These are phyloP conservation scores for Sycobia sp. DNA, from an alignment of 1,140 invertebrate species.

Conservation along the genomic window DNA sequence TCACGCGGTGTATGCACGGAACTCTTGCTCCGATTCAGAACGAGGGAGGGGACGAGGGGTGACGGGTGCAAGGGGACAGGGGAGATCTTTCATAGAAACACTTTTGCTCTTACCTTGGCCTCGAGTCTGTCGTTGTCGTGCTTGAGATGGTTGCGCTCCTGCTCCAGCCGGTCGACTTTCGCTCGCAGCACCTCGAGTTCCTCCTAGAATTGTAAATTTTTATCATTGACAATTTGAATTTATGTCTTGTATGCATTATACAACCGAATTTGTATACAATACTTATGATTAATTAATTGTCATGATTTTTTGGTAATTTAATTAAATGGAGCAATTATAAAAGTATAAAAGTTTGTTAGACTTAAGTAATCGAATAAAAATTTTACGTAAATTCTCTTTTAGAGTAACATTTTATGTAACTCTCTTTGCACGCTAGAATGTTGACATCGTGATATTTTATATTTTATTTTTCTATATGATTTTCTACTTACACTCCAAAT, in stretches of 20 bases:
- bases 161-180: conserved; percentile 85
- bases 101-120: conserved; percentile 75
- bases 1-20: background rate
- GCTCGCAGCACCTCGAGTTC: conserved; percentile 81
- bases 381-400: too few relatives aligned
- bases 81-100: conserved; percentile 22
- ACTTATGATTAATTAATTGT: too few relatives aligned
- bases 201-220: conserved; percentile 69
- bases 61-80: background rate
- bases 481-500: too few relatives aligned
- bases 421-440: too few relatives aligned
- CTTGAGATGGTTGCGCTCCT: conserved; percentile 83
- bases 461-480: too few relatives aligned
- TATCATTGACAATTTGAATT: conserved; percentile 18
- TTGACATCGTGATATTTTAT: too few relatives aligned
- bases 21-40: background rate
- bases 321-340: too few relatives aligned
- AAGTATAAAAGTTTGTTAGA: too few relatives aligned
- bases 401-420: too few relatives aligned
- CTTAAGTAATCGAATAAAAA: too few relatives aligned
- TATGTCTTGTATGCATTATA: conserved; percentile 13
- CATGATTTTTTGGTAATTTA: too few relatives aligned
- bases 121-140: conserved; percentile 88
- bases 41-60: background rate
- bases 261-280: too few relatives aligned